Conservation (phyloP, 2,113 vertebrate species). For the Indri indri region DNA sequence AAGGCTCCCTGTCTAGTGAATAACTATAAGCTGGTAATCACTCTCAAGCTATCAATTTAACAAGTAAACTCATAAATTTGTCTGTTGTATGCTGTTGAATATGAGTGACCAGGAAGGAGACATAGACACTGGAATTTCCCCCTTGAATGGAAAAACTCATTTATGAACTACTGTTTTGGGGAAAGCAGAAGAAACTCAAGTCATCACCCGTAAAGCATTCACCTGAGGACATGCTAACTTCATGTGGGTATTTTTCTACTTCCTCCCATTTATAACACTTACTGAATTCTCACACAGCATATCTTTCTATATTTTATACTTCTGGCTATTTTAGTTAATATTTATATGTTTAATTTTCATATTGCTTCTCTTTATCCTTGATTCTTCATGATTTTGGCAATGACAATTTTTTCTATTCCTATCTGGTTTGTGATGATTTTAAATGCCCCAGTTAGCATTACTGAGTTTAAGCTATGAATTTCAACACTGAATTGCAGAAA, state of each 20-base stretch:
- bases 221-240: neutral
- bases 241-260: neutral
- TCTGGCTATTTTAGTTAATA: neutral
- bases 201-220: neutral
- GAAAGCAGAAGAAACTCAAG: neutral
- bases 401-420: neutral
- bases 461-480: neutral
- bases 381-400: neutral
- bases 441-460: neutral
- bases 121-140: neutral
- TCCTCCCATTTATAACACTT: neutral
- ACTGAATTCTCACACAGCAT: neutral
- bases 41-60: neutral
- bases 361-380: neutral
- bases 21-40: neutral
- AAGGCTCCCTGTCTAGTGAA: neutral
- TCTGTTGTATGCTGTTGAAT: neutral
- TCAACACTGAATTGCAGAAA: neutral
- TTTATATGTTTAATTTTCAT: neutral
- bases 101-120: neutral
- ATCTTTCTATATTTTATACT: neutral
- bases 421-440: conserved; percentile 5
- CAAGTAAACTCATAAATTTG: neutral
- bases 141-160: neutral
- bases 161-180: neutral